Conservation (phyloP, 2,888 invertebrate genomes). For the Escarpia spicata region DNA sequence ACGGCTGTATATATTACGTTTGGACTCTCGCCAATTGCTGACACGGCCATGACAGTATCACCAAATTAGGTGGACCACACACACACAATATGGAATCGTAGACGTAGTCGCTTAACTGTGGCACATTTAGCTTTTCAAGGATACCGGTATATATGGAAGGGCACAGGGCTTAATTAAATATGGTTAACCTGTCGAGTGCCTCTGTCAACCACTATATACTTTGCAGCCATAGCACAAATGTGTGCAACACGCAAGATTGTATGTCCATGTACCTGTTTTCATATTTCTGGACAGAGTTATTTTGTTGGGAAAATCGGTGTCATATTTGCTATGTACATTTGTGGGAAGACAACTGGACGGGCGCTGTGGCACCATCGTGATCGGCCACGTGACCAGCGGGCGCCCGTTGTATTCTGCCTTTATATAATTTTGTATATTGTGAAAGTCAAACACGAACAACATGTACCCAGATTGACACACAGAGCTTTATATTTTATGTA, state of each 20-base stretch:
- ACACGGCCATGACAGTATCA: neutral
- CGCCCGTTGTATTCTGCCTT: conserved; percentile 1
- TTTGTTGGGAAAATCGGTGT: conserved; percentile 8
- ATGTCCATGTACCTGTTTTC: neutral
- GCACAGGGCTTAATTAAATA: conserved; percentile 12
- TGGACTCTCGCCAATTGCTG: neutral
- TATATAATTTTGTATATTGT: neutral
- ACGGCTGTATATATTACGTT: neutral
- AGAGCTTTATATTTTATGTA: conserved; percentile 1
- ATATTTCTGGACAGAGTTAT: too few relatives aligned
- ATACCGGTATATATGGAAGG: conserved; percentile 10
- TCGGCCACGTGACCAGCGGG: neutral
- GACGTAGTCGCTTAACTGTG: conserved; percentile 12
- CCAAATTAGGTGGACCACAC: conserved; percentile 2
- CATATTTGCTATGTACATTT: conserved; percentile 13
- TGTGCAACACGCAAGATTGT: neutral
- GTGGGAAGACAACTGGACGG: neutral
- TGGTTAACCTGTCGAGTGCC: conserved; percentile 6
- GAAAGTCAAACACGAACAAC: neutral
- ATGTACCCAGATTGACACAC: neutral
- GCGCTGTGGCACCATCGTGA: neutral
- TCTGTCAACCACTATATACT: conserved; percentile 6
- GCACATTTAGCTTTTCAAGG: conserved; percentile 13
- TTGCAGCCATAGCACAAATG: neutral
- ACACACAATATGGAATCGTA: neutral